Evolutionary conservation across 2,888 invertebrate species (phyloP), one percentile per base, ranked within the genome.

Genomic region (Ochropacha duplaris): DNA sequence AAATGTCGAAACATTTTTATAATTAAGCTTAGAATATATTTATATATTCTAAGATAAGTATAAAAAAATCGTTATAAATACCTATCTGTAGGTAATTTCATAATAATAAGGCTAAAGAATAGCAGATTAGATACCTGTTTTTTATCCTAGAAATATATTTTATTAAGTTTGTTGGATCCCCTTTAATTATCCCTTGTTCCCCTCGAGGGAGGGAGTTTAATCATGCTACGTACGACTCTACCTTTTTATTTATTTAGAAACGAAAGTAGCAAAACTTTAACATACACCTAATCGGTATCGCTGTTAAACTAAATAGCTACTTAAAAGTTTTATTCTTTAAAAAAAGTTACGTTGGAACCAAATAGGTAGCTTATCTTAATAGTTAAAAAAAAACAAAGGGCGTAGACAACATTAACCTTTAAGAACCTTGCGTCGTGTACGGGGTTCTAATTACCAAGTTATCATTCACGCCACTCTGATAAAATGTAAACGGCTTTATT

Each of bases 401-500:
- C 69, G 68, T 56, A 76, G 73, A 77, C 70, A 72, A 58, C 69
- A 68, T 78, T 74, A 75, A 74, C 69, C 71, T 76, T 68, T 67
- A 55, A 54, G 65, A 59, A 56, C 36, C 44, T 44, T 56, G 12
- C 51, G 50, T 58, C 62, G 52, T 58, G 9, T 54, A 55, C 31
- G 44, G 3, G 34, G 24, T 50, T 58, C 57, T 66, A 68, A 67
- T 69, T 69, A 64, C 65, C 67, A 65, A 55, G 61, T 60, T 63
- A 70, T 69, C 69, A 70, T 19, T 63, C 69, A 65, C 68, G 68
- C 59, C 54, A 62, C 57, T 57, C 51, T 39, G 26, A 58, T 28
- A 59, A 12, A 28, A 39, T 8, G 6, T 14, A 55, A 56, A 44
- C 19, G 44, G 44, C 44, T 44, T 44, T 44, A 44, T 44, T 44